Conservation (phyloP, 2,113 vertebrate genomes). For the Gyps fulvus region DNA sequence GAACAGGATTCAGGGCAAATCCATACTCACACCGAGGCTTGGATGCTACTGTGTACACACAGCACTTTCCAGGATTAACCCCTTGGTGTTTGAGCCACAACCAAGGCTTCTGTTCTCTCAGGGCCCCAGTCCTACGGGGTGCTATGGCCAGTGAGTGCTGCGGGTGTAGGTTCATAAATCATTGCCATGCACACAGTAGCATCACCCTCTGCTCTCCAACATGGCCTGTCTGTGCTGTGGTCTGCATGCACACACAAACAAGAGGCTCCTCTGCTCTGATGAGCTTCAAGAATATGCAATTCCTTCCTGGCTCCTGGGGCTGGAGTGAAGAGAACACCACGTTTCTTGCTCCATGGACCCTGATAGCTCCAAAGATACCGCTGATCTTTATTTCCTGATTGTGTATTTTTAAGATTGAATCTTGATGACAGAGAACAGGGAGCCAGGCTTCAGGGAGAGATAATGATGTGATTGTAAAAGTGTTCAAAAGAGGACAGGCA, state of each 20-base stretch:
- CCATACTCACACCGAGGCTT: background rate
- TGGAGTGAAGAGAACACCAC: background rate
- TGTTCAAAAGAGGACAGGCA: background rate
- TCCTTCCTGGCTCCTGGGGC: background rate
- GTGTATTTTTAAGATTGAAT: background rate
- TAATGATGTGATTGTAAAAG: background rate
- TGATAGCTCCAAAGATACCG: background rate
- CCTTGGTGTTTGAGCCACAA: background rate
- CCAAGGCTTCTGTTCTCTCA: background rate
- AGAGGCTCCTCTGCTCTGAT: background rate
- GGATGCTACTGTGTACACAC: background rate
- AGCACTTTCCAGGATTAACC: background rate
- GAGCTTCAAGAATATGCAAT: background rate
- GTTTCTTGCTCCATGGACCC: background rate
- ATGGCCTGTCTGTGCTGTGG: fast-evolving
- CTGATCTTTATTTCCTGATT: background rate
- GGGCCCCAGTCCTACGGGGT: background rate
- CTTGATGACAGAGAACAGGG: background rate
- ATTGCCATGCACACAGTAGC: background rate
- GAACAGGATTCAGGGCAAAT: background rate
- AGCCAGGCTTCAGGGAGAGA: background rate
- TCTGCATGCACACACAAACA: background rate
- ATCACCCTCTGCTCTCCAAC: fast-evolving
- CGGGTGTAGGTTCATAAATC: background rate
- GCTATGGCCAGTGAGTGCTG: background rate